Base-by-base conservation (phyloP, 2,888 invertebrate genomes). In the Cerastis leucographa region DNA sequence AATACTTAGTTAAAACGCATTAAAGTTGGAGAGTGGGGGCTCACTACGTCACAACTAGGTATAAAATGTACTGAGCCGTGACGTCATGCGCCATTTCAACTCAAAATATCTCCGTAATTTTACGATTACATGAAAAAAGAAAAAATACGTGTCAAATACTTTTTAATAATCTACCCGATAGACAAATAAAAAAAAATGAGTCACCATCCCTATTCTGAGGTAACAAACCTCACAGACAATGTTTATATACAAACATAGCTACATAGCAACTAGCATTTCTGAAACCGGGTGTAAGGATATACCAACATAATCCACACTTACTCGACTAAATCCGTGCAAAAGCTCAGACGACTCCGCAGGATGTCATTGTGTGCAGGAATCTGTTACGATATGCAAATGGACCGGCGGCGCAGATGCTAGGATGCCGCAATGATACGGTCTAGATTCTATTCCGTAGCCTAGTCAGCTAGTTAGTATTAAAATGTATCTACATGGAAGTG, bases 371-470 rank as follows among this genome's bases (percentile, higher is more conserved):
- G 51, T 66, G 56, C 42, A 42, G 74, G 73, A 81, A 81, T 76
- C 78, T 87, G 79, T 82, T 88, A 82, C 64, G 84, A 85, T 89
- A 90, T 90, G 89, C 85, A 90, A 90, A 90, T 90, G 71, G 70
- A 71, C 62, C 51, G 74, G 67, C 25, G 78, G 35, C 86, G 75
- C 90, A 89, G 87, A 89, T 90, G 91, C 82, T 85, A 88, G 86
- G 78, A 83, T 71, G 80, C 74, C 83, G 73, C 75, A 82, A 74
- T 81, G 86, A 87, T 89, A 88, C 77, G 89, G 77, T 80, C 80
- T 70, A 25, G 71, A 86, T 89, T 87, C 88, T 83, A 83, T 86
- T 83, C 78, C 77, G 74, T 74, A 69, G 17, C 68, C 74, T 79
- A 82, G 78, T 79, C 78, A 71, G 76, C 78, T 81, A 71, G 71